A percentile compares a stretch with the other conserved stretches of the same genome.
Conservation (phyloP, 2,888 invertebrate species). For the Gasteruption jaculator region DNA sequence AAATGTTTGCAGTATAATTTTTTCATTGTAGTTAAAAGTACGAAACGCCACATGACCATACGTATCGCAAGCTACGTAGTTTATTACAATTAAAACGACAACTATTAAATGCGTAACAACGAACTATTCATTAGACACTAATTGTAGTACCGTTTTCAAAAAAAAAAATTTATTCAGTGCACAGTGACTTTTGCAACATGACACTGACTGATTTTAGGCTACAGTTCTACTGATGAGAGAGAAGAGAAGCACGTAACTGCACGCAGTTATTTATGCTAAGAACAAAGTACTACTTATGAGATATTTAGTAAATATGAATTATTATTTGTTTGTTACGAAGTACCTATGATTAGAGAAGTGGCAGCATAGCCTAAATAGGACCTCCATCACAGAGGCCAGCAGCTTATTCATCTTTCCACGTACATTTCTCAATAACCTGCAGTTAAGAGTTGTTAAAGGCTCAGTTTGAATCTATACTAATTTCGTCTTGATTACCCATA, state of each 20-base stretch:
- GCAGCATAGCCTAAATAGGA: constrained; percentile 69
- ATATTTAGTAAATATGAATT: constrained; percentile 29
- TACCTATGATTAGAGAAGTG: constrained; percentile 66
- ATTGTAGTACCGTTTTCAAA: too few species aligned
- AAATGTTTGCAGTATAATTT: too few species aligned
- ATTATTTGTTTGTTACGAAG: constrained; percentile 44
- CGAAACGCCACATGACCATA: too few species aligned
- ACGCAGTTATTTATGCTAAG: constrained; percentile 29
- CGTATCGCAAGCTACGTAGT: too few species aligned
- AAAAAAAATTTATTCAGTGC: too few species aligned
- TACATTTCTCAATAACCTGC: constrained; percentile 62
- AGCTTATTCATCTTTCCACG: constrained; percentile 66
- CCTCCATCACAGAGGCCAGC: constrained; percentile 67
- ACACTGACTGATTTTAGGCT: too few species aligned
- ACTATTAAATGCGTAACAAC: too few species aligned
- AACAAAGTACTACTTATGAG: constrained; percentile 17
- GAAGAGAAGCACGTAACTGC: constrained; percentile 7
- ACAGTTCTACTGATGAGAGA: too few species aligned
- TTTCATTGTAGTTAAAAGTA: too few species aligned
- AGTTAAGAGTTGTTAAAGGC: constrained; percentile 43
- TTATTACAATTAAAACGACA: too few species aligned
- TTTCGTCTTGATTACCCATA: constrained; percentile 29
- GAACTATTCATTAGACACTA: too few species aligned
- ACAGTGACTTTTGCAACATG: too few species aligned
- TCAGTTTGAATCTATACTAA: constrained; percentile 19